Evolutionary conservation across 1,140 invertebrate genomes (phyloP), one percentile per base, ranked within the genome.

Genomic region (Drosophila sturtevanti): DNA sequence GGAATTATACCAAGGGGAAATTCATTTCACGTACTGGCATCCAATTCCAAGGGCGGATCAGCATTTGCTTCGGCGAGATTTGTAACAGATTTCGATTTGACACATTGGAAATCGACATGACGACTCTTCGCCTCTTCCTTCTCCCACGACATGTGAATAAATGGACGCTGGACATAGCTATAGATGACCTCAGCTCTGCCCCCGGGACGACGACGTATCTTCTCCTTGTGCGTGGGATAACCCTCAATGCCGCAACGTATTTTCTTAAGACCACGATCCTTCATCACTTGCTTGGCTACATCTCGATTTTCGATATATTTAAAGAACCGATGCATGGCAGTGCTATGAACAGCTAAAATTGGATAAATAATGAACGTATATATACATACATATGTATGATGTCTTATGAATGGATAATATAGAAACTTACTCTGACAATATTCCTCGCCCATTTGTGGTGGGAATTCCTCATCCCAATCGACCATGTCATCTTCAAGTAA

Each of bases 101-200:
- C 97, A 90, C 98, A 98, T 92, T 98, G 96, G 92, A 99, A 99
- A 92, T 99, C 99, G 0, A 99, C 99, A 92, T 99, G 99, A 5
- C 99, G 95, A 92, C 98, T 99, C 90, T 99, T 99, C 0, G 98
- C 98, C 91, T 99, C 99, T 90, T 99, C 98, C 81, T 99, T 99
- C 92, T 99, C 99, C 99, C 99, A 99, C 0, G 98, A 99, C 97
- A 99, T 99, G 81, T 99, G 98, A 51, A 99, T 97, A 92, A 99
- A 99, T 0, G 99, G 99, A n/a, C 99, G 93, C 91, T 99, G 99
- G 0, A 99, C 98, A 92, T 99, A 99, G 92, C 99, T 99, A 93
- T 99, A 99, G 71, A 99, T 99, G 5, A 91, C 99, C 93, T 98
- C 97, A 2, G 97, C 96, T 37, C 98, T 93, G 11, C 98, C 98